Evolutionary conservation across 92 coral and sea anemone genomes (phyloP).

Genomic region (Actinostola sp.): DNA sequence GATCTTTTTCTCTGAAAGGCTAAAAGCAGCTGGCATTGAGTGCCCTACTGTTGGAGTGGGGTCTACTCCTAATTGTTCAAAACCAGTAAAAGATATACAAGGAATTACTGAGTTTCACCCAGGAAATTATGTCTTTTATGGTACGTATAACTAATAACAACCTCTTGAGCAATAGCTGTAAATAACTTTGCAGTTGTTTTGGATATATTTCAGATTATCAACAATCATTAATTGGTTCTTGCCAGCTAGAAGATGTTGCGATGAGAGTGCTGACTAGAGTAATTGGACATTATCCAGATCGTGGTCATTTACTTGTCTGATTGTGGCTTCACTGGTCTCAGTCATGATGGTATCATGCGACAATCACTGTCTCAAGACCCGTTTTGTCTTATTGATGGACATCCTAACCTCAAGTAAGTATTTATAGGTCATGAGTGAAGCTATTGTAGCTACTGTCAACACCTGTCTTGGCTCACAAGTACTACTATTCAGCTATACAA

Average conservation of each 20-base stretch:
- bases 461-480: too few species aligned
- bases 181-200: too few species aligned
- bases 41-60: constrained; percentile 85
- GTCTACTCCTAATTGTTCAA: constrained; percentile 87
- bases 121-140: constrained; percentile 94
- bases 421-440: too few species aligned
- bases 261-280: constrained; percentile 86
- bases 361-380: constrained; percentile 64
- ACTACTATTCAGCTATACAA: too few species aligned
- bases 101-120: constrained; percentile 97
- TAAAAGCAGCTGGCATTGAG: constrained; percentile 70
- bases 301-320: constrained; percentile 79
- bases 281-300: constrained; percentile 78
- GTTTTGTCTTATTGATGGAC: constrained; percentile 84
- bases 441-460: too few species aligned
- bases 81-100: constrained; percentile 61
- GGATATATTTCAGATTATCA: constrained; percentile 57
- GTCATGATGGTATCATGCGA: constrained; percentile 85
- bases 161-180: too few species aligned
- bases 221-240: constrained; percentile 79
- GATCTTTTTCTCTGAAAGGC: too few species aligned
- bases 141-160: constrained; percentile 55
- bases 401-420: constrained; percentile 89
- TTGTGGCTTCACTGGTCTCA: constrained; percentile 92
- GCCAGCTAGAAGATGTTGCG: constrained; percentile 75